Percentiles rank a stretch among this genome's conserved stretches.
phyloP scores from a whole-genome alignment of 2,797 vertebrate species.

The Harpagifer antarcticus region DNA sequence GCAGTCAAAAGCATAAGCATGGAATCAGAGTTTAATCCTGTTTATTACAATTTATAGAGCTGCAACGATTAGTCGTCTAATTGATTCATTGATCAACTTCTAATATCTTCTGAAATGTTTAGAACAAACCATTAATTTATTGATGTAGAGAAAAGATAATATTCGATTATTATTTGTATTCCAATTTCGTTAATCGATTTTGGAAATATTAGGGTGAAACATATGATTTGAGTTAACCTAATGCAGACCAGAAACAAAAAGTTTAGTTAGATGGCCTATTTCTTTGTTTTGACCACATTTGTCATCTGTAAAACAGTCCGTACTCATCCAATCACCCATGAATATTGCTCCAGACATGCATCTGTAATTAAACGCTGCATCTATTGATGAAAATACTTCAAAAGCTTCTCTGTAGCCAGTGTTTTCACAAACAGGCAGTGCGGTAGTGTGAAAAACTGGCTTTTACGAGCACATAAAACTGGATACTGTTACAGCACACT shows the following conservation, averaged over 20 bases:
- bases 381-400: conserved; percentile 51
- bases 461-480: conserved; percentile 76
- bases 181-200: conserved; percentile 5
- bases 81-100: too few relatives aligned
- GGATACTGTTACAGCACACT: conserved; percentile 60
- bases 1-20: conserved; percentile 16
- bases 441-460: conserved; percentile 60
- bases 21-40: conserved; percentile 26
- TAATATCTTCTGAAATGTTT: too few relatives aligned
- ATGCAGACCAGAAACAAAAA: background rate
- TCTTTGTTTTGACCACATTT: conserved; percentile 15
- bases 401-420: conserved; percentile 35
- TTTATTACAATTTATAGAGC: conserved; percentile 32
- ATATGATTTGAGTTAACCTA: background rate
- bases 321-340: conserved; percentile 17
- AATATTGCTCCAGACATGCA: conserved; percentile 17
- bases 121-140: too few relatives aligned
- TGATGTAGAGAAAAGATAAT: too few relatives aligned
- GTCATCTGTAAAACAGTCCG: conserved; percentile 8
- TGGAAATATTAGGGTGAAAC: conserved; percentile 32
- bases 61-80: too few relatives aligned
- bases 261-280: conserved; percentile 1
- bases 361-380: conserved; percentile 22
- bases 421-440: conserved; percentile 60
- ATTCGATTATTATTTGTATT: too few relatives aligned